Conservation (phyloP, 30 jellyfish, hydroid and myxozoan species). For the Turritopsis dohrnii region DNA sequence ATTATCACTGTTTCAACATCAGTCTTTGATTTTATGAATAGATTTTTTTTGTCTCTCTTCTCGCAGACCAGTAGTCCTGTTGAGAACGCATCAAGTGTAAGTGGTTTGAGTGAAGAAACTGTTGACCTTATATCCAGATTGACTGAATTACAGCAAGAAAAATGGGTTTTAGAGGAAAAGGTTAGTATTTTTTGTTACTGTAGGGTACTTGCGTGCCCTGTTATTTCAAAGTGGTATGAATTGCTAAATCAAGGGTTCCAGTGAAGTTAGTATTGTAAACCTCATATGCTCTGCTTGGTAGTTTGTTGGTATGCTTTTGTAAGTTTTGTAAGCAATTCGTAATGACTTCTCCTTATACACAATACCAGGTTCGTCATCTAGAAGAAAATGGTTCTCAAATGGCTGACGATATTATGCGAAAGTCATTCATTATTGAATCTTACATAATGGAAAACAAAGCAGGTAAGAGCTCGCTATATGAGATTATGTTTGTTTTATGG, state of each 20-base stretch:
- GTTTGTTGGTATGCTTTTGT: too few relatives aligned
- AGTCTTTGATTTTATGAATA: conserved; percentile 8
- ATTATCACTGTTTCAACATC: too few relatives aligned
- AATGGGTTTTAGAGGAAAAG: conserved; percentile 85
- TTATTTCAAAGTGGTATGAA: too few relatives aligned
- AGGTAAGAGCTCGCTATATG: too few relatives aligned
- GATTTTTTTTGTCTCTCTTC: not conserved
- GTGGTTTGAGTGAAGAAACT: conserved; percentile 61
- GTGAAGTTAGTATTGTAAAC: too few relatives aligned
- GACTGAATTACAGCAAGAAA: conserved; percentile 89
- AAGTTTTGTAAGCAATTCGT: too few relatives aligned
- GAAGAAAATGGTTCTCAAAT: conserved; percentile 88
- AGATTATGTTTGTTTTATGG: too few relatives aligned
- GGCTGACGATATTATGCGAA: conserved; percentile 93
- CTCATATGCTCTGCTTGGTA: too few relatives aligned
- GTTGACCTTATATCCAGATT: conserved; percentile 68
- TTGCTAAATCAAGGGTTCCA: too few relatives aligned
- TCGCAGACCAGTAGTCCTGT: conserved; percentile 28
- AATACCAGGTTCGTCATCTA: conserved; percentile 70
- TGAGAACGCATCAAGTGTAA: conserved; percentile 25
- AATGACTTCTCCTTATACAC: not conserved
- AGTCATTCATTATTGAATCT: conserved; percentile 69
- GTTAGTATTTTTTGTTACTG: conserved; percentile 22
- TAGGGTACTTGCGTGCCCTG: too few relatives aligned
- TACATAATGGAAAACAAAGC: conserved; percentile 58